phyloP scores from a whole-genome alignment of 2,888 invertebrate species.

The Drosophila phalerata region DNA sequence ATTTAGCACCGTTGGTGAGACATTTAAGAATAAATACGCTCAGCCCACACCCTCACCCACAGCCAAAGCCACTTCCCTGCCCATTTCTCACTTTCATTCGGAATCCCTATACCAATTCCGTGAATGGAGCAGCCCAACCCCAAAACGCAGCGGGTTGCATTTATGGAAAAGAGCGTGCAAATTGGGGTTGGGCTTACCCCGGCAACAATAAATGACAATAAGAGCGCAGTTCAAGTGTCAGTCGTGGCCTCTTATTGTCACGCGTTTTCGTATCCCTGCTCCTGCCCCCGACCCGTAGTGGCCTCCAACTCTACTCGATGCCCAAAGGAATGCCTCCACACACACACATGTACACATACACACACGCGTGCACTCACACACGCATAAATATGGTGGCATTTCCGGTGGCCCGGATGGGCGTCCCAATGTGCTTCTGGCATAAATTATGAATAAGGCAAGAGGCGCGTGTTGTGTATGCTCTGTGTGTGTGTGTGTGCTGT shows the following conservation, averaged over 20 bases:
- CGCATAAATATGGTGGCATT: constrained; percentile 75
- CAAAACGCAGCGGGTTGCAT: constrained; percentile 61
- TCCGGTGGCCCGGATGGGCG: constrained; percentile 67
- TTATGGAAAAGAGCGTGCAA: constrained; percentile 77
- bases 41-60: constrained; percentile 3
- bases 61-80: background rate
- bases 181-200: constrained; percentile 69
- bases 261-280: constrained; percentile 63
- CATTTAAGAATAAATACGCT: constrained; percentile 54
- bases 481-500: constrained; percentile 27
- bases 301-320: constrained; percentile 54
- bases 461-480: constrained; percentile 51
- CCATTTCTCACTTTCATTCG: constrained; percentile 25
- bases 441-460: constrained; percentile 80
- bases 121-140: constrained; percentile 34
- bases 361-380: constrained; percentile 30
- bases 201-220: constrained; percentile 80
- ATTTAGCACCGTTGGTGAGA: constrained; percentile 78
- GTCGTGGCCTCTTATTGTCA: constrained; percentile 80
- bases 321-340: constrained; percentile 70
- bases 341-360: constrained; percentile 31
- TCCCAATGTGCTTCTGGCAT: constrained; percentile 76
- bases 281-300: background rate
- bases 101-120: constrained; percentile 41
- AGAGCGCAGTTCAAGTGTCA: constrained; percentile 80